Evolutionary conservation across 2,888 invertebrate genomes (phyloP), one percentile per base, ranked within the genome.

Genomic region (Drosophila paranaensis): DNA sequence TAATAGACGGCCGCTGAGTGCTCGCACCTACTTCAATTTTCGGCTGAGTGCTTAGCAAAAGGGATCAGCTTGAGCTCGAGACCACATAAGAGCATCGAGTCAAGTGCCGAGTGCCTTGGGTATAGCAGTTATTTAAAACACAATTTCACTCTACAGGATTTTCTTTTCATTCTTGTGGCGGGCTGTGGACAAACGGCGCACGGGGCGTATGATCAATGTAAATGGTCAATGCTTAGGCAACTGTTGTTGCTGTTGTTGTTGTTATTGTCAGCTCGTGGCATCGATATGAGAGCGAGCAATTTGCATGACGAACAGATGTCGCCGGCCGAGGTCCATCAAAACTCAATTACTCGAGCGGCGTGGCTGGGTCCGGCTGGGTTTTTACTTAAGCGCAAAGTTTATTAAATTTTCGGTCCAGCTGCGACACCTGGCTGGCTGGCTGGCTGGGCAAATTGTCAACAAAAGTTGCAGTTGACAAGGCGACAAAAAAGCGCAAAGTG

Each of bases 401-500:
- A 74, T 74, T 74, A 74, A 63, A 61, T 72, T 72, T 72, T 48
- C 48, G 25, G 14, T 25, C 45, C 60, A 61, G 35, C 25, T 40
- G 63, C 60, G 50, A 54, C 74, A 74, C 74, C 74, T 74, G 75
- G 46, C 62, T 60, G 63, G 63, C 60, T 60, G 20, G 20, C 74
- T 74, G 75, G 46, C 62, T 60, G 63, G 63, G 57, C 60, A 57
- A 75, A 75, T 69, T 75, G 70, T 69, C 70, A 75, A 74, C 70
- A 74, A 69, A 74, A 75, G 48, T 73, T 73, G 62, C 73, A 58
- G 45, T 40, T 75, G 51, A 75, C 61, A 74, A 56, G 76, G 76
- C 76, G 76, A 51, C 60, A 58, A 62, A 62, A 65, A 71, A 51
- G 14, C 60, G n/a, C 42, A 62, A 73, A 68, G 46, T 56, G 45